Conservation (phyloP, 2,888 invertebrate species). For the Andrena trimmerana region DNA sequence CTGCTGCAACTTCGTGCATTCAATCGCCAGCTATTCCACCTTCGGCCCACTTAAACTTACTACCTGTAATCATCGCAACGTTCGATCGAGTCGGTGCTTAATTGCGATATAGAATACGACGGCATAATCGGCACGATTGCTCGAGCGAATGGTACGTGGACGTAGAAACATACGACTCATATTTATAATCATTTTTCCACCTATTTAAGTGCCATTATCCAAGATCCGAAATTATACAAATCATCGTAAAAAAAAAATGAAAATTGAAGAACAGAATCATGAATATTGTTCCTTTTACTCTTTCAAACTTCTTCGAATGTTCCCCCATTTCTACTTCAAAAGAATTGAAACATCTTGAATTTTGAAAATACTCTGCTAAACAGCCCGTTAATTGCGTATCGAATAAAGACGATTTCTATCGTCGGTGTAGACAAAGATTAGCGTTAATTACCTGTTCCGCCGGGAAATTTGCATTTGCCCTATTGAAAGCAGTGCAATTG, state of each 20-base stretch:
- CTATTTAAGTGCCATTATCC: too few species aligned
- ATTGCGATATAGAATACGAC: constrained; percentile 32
- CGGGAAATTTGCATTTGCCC: constrained; percentile 1
- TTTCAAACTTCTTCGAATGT: too few species aligned
- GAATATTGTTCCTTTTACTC: too few species aligned
- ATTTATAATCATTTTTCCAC: too few species aligned
- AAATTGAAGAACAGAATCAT: too few species aligned
- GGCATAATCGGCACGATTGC: constrained; percentile 23
- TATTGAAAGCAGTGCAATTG: neutral
- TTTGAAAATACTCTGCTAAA: too few species aligned
- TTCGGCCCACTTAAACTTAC: constrained; percentile 64
- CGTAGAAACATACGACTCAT: constrained; percentile 4
- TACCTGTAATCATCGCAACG: constrained; percentile 64
- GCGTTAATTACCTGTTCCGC: constrained; percentile 14
- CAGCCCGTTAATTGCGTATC: too few species aligned
- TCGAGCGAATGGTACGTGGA: constrained; percentile 4
- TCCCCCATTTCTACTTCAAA: too few species aligned
- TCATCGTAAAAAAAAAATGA: too few species aligned
- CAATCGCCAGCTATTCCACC: constrained; percentile 69
- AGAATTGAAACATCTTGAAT: too few species aligned
- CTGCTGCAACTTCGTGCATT: constrained; percentile 74
- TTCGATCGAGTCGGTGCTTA: constrained; percentile 37
- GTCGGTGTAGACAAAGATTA: neutral
- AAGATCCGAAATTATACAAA: too few species aligned
- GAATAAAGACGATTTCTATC: too few species aligned